Evolutionary conservation across 2,797 vertebrate genomes (phyloP).

Genomic region (Aphelocoma californica): DNA sequence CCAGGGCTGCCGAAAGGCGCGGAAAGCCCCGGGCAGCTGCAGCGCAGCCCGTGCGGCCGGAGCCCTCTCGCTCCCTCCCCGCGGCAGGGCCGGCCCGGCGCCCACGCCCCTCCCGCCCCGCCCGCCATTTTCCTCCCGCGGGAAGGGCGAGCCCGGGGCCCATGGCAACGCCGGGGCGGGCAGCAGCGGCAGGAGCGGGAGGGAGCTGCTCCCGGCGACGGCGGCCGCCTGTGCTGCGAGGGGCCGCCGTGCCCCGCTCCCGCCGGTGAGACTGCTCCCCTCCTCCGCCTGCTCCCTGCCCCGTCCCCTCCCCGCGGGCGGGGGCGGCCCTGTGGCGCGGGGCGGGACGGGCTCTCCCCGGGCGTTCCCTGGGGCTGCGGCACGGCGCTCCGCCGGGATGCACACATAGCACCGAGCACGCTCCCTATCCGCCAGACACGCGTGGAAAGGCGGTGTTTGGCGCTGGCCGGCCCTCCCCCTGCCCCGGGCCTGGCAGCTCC

Average conservation of each 20-base stretch:
- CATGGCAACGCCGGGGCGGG: not conserved
- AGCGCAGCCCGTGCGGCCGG: accelerated
- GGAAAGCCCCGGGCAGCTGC: accelerated
- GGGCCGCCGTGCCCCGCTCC: not conserved
- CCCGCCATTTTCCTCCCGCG: not conserved
- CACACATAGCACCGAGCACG: accelerated
- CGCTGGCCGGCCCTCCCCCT: accelerated
- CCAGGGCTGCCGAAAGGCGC: accelerated
- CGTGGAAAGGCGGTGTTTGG: not conserved
- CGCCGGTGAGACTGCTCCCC: not conserved
- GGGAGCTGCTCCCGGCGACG: no score
- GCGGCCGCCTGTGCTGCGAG: not conserved
- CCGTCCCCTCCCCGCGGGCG: no score
- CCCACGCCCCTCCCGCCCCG: not conserved
- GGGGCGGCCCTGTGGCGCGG: not conserved
- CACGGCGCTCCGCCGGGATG: accelerated
- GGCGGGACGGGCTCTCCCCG: not conserved
- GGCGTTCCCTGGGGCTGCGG: accelerated
- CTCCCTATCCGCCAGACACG: accelerated
- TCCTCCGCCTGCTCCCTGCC: not conserved
- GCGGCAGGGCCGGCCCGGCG: not conserved
- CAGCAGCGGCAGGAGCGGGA: not conserved
- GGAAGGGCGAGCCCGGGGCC: not conserved
- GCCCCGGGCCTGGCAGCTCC: no score
- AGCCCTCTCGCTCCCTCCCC: no score